Base-by-base conservation (phyloP, 2,888 invertebrate genomes). In the Sthenelais limicola region DNA sequence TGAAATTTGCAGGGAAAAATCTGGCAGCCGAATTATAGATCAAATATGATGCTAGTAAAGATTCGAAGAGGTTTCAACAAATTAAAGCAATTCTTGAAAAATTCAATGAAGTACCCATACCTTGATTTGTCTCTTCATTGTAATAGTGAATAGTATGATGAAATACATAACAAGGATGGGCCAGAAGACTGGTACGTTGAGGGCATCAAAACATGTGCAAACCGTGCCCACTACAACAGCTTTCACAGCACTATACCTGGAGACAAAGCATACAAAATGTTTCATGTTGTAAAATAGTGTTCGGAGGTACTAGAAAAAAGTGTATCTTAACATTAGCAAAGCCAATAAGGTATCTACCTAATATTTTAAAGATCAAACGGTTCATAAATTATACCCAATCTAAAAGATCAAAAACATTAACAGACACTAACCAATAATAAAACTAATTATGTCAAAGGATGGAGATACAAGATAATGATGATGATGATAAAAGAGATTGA, bases 181-280 rank as follows among this genome's bases (percentile, higher is more conserved):
- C 99, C 99, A 99, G 90, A 99, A 99, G 84, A 99, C 99, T 86
- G 99, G 99, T 88, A 99, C 94, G 91, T 99, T 97, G 89, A 98
- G 97, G 83, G 94, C 93, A 85, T 98, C 97, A 88, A 99, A 97
- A 89, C 97, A 94, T 74, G 99, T 99, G 90, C 97, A 97, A 80
- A 92, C 89, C 85, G 95, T 91, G 52, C 94, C 97, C 82, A 99
- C 91, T 15, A 96, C 81, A 48, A 98, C 96, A 81, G 98, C 97
- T 88, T 97, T 97, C 74, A 94, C 93, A 76, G 97, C 94, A 81
- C 98, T 97, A 82, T 98, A 93, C 90, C 90, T 90, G 82, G 62
- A 80, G 52, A 3, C 7, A 5, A 15, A 24, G 26, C 24, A 68
- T 30, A 35, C 4, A 66, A 28, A 56, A 26, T 30, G n/a, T 56